Evolutionary conservation across 2,888 invertebrate genomes (phyloP), one percentile per base, ranked within the genome.

Genomic region (Netelia virgata): DNA sequence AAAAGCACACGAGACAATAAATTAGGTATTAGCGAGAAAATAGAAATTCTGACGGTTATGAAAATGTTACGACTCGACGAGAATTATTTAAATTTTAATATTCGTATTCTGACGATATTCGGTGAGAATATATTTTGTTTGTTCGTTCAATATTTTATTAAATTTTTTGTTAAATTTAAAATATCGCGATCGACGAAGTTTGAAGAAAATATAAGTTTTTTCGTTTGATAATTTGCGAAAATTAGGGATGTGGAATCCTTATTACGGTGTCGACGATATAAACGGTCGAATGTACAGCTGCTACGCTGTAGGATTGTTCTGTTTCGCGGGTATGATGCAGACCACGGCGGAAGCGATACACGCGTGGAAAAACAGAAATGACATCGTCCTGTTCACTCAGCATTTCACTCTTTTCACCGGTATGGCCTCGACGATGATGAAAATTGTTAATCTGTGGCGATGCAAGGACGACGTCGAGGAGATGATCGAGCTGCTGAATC

Each of bases 181-280:
- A 72, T 10, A 23, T 74, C 1, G 28, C 6, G 5, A 36, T 36
- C 36, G 36, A 36, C 6, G 6, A 1, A 36, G 6, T 36, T 36
- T 36, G 36, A 70, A 18, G 55, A 53, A 11, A 72, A 72, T 43
- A 47, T 14, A 11, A 57, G 70, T 14, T n/a, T 57, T 18, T 1
- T 18, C 28, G n/a, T 76, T 36, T 18, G 57, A 16, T 69, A 16
- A 9, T 61, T 50, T 53, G 36, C 8, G n/a, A n/a, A n/a, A 9
- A 47, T 66, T 36, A 69, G 81, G 84, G 66, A 81, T 83, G 79
- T 85, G 84, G 79, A 83, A 83, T 74, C 85, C 85, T 9, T 73
- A 50, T 63, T 11, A 69, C 6, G 55, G 50, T 14, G 43, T 55
- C 63, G 2, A 47, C 14, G 61, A 63, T 8, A 16, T 18, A 63